Evolutionary conservation across 2,797 vertebrate species (phyloP).

Genomic region (Enteromius viviparus): DNA sequence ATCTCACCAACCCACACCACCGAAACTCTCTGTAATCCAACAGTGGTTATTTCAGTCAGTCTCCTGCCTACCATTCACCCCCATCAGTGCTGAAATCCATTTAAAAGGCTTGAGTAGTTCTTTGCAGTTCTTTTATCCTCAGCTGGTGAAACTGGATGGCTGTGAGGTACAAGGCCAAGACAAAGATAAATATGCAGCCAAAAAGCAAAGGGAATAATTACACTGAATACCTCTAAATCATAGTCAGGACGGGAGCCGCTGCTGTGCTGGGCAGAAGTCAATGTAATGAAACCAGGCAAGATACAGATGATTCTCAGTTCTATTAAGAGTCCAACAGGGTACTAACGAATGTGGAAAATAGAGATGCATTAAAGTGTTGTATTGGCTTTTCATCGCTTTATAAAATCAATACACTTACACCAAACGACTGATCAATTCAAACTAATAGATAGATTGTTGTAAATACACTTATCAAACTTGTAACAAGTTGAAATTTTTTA

Average conservation of each 20-base stretch:
- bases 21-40: slow-evolving; percentile 63
- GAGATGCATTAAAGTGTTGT: not conserved
- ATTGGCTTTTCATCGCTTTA: not conserved
- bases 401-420: not conserved
- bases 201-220: slow-evolving; percentile 63
- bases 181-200: slow-evolving; percentile 60
- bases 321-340: slow-evolving; percentile 2
- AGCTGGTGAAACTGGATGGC: slow-evolving; percentile 55
- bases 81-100: slow-evolving; percentile 70
- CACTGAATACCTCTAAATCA: slow-evolving; percentile 55
- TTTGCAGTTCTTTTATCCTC: slow-evolving; percentile 53
- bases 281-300: slow-evolving; percentile 30
- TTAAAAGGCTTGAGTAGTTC: slow-evolving; percentile 61
- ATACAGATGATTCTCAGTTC: slow-evolving; percentile 16
- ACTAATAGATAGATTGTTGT: not conserved
- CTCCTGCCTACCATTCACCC: slow-evolving; percentile 67
- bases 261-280: slow-evolving; percentile 10
- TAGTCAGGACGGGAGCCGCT: slow-evolving; percentile 9
- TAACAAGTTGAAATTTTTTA: not conserved
- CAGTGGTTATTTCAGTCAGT: slow-evolving; percentile 76
- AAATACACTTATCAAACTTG: not conserved
- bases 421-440: not conserved
- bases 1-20: slow-evolving; percentile 66
- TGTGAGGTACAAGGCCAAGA: slow-evolving; percentile 55
- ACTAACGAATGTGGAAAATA: not conserved